A percentile compares a stretch with the other conserved stretches of the same genome.
Evolutionary conservation across 1,140 invertebrate genomes (phyloP).

Genomic region (Cherax quadricarinatus): DNA sequence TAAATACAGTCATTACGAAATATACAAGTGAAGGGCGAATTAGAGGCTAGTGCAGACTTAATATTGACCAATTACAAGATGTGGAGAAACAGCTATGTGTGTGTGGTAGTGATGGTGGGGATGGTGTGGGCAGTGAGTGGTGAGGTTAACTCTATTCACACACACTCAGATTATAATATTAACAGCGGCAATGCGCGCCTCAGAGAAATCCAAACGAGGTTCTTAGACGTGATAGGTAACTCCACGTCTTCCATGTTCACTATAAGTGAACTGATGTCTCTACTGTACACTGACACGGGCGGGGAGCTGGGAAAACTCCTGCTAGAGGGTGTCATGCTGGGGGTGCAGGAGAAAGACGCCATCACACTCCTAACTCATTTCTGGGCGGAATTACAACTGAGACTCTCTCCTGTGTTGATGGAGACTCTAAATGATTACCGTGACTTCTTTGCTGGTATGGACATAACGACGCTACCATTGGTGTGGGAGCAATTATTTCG

Average conservation of each 20-base stretch:
- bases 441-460: constrained; percentile 29
- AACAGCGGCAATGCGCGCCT: background rate
- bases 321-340: constrained; percentile 48
- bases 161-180: background rate
- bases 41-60: background rate
- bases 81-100: background rate
- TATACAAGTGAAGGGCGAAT: background rate
- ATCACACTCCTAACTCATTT: constrained; percentile 1
- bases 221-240: constrained; percentile 43
- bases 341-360: constrained; percentile 27
- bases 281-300: constrained; percentile 16
- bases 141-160: background rate
- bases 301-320: constrained; percentile 27
- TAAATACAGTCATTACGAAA: background rate
- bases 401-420: constrained; percentile 19
- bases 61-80: background rate
- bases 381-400: constrained; percentile 32
- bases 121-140: background rate
- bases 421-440: constrained; percentile 15
- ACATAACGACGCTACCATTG: constrained; percentile 9
- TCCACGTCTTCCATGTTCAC: background rate
- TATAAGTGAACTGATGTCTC: constrained; percentile 10
- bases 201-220: constrained; percentile 9
- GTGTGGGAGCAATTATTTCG: constrained; percentile 32
- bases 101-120: background rate